phyloP scores from a whole-genome alignment of 1,140 invertebrate species.

The Orius laevigatus region DNA sequence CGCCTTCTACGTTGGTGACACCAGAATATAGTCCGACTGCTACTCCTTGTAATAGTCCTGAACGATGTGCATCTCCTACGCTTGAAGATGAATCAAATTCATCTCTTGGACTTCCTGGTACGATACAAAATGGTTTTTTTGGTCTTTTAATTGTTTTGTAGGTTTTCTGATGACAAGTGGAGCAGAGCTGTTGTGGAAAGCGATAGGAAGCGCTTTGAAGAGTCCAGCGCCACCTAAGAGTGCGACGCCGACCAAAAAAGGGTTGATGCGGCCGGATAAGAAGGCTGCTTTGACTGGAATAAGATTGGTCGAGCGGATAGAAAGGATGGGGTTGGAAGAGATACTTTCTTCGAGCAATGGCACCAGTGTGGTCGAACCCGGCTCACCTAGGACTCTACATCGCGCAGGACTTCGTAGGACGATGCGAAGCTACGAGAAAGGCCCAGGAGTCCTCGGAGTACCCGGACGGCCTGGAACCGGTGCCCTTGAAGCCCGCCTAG shows the following conservation, averaged over 20 bases:
- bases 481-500: conserved; percentile 28
- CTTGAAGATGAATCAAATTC: conserved; percentile 25
- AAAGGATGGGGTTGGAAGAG: conserved; percentile 47
- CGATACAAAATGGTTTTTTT: conserved; percentile 7
- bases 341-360: conserved; percentile 35
- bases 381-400: conserved; percentile 1
- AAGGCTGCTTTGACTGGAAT: conserved; percentile 29
- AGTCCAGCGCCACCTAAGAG: conserved; percentile 12
- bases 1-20: conserved; percentile 37
- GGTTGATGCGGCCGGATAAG: conserved; percentile 19
- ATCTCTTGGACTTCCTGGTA: conserved; percentile 31
- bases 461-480: conserved; percentile 35
- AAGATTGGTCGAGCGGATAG: conserved; percentile 45
- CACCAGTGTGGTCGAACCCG: conserved; percentile 27
- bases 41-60: conserved; percentile 55
- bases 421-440: background rate
- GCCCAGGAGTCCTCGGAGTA: conserved; percentile 27
- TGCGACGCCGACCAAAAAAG: conserved; percentile 9
- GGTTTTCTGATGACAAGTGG: conserved; percentile 43
- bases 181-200: conserved; percentile 54
- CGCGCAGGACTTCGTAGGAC: conserved; percentile 2
- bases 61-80: conserved; percentile 35
- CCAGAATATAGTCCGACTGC: conserved; percentile 46
- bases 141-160: conserved; percentile 14
- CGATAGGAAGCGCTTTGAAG: conserved; percentile 34